Base-by-base conservation (phyloP, 1,140 invertebrate genomes). In the Idris sp. region DNA sequence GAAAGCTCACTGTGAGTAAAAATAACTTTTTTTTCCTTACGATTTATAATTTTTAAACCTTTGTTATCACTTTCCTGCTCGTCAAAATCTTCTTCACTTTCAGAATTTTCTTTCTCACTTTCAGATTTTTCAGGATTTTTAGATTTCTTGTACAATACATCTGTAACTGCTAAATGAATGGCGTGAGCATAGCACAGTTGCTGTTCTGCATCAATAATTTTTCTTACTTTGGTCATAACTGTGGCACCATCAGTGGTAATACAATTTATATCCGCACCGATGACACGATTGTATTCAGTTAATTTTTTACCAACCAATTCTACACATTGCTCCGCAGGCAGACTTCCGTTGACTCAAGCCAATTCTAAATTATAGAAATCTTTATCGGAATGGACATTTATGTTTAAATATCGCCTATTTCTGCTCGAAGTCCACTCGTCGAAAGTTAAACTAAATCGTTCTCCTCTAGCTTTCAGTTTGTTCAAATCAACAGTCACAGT, bases 191-290 rank as follows among this genome's bases (percentile, higher is more conserved):
- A 41, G 44, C 72, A 69, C 13, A 74, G 10, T 35, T 69, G 72
- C 22, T 74, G 72, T 22, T 74, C 54, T n/a, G 25, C 25, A 16
- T 64, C 26, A 22, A 74, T 19, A 18, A 61, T 38, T 49, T 54
- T 56, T 35, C 40, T 56, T 13, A 74, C 53, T 62, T 74, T 74
- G 9, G 51, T 6, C 72, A 74, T 74, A 13, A 74, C 48, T 44
- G 14, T 54, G 22, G 72, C 53, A 19, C 64, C 58, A 31, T 69
- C 67, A 26, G 48, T 71, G 9, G 40, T 58, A 14, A 62, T 53
- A 25, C 14, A 36, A 1, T 40, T 19, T 1, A 28, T 16, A 13
- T 48, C 44, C 4, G 13, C 49, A 18, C 1, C 1, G 19, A 40
- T 40, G 16, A 7, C 2, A 8, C 18, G 1, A 40, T 22, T 9